phyloP scores from a whole-genome alignment of 2,888 invertebrate species.

The Ctena decussata region DNA sequence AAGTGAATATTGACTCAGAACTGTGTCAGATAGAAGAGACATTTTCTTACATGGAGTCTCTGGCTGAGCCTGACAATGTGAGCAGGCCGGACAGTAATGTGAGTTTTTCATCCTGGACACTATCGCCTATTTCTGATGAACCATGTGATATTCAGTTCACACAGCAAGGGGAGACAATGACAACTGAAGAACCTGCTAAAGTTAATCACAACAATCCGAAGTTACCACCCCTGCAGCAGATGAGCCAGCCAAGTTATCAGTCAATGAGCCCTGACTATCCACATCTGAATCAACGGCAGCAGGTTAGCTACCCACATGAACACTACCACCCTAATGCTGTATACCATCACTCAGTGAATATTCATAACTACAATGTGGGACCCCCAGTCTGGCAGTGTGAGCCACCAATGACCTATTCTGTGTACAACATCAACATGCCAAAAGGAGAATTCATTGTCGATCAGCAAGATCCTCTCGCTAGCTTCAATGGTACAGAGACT shows the following conservation, averaged over 20 bases:
- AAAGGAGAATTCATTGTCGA: slow-evolving; percentile 17
- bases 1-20: slow-evolving; percentile 35
- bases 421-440: not conserved
- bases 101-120: slow-evolving; percentile 65
- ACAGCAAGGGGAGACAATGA: not conserved
- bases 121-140: slow-evolving; percentile 62
- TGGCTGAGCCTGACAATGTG: slow-evolving; percentile 11
- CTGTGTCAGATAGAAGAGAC: slow-evolving; percentile 47
- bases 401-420: not conserved
- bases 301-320: slow-evolving; percentile 37
- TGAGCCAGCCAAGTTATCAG: not conserved
- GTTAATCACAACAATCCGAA: not conserved
- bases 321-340: slow-evolving; percentile 47
- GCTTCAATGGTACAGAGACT: slow-evolving; percentile 24
- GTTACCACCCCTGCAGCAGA: not conserved
- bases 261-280: slow-evolving; percentile 1
- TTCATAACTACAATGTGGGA: slow-evolving; percentile 55
- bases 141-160: not conserved
- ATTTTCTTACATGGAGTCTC: slow-evolving; percentile 40
- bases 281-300: not conserved
- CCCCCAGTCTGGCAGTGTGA: slow-evolving; percentile 29
- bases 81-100: slow-evolving; percentile 42
- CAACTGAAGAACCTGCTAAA: not conserved
- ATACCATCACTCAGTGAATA: slow-evolving; percentile 56
- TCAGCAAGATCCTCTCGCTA: slow-evolving; percentile 43